These are phyloP conservation scores for Bicyclus anynana DNA, from an alignment of 1,140 invertebrate species.

Conservation along the genomic window DNA sequence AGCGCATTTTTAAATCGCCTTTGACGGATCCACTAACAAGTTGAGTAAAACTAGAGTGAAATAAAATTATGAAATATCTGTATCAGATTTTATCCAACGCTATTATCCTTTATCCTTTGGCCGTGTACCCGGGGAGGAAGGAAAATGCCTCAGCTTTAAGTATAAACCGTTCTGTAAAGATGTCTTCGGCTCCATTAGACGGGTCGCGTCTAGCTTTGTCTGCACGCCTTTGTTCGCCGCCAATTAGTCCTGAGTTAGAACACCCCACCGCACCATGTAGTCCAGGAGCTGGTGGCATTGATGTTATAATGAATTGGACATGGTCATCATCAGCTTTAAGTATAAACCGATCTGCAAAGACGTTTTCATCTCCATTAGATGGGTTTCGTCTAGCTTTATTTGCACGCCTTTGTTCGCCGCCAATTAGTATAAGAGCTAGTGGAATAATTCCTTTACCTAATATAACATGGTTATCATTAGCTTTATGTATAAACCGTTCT, in stretches of 20 bases:
- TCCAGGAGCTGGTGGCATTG: background rate
- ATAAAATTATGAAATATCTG: conserved; percentile 25
- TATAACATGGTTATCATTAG: too few species aligned
- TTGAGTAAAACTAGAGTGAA: conserved; percentile 11
- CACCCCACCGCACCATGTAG: conserved; percentile 27
- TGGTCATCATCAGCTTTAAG: too few species aligned
- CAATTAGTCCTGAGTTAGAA: conserved; percentile 49
- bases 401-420: conserved; percentile 40
- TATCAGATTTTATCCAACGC: conserved; percentile 24
- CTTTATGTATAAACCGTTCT: conserved; percentile 30
- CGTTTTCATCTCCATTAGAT: too few species aligned
- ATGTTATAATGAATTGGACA: too few species aligned
- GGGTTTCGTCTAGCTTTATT: too few species aligned
- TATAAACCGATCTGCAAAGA: too few species aligned
- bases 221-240: conserved; percentile 40
- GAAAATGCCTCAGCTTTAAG: conserved; percentile 27
- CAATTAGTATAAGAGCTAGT: conserved; percentile 38
- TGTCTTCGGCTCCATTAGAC: conserved; percentile 39
- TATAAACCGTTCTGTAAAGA: conserved; percentile 34
- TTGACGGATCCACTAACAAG: background rate
- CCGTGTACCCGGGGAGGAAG: conserved; percentile 13
- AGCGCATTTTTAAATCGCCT: background rate
- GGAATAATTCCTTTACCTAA: too few species aligned
- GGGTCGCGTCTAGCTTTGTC: conserved; percentile 32
- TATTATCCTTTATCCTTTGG: conserved; percentile 26